Percentiles rank a stretch among this genome's conserved stretches.
Evolutionary conservation across 1,140 invertebrate species (phyloP).

Genomic region (Ips typographus): DNA sequence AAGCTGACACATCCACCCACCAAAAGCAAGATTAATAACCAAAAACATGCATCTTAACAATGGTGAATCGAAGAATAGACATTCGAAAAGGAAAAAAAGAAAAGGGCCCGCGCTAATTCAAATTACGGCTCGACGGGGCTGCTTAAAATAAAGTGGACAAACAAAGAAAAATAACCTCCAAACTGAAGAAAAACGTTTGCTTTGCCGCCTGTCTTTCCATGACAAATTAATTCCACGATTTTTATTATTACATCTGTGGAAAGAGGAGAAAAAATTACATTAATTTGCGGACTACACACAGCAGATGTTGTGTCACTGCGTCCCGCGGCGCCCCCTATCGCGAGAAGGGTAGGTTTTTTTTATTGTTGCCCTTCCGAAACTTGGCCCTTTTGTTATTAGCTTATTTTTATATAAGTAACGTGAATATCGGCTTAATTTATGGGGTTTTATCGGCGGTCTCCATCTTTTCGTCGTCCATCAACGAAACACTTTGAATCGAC

Average conservation of each 20-base stretch:
- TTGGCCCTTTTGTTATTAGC: conserved; percentile 23
- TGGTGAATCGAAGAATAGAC: too few relatives aligned
- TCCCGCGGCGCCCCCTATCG: conserved; percentile 24
- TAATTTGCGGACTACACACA: conserved; percentile 24
- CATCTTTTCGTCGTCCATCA: too few relatives aligned
- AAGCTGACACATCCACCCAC: too few relatives aligned
- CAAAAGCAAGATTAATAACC: too few relatives aligned
- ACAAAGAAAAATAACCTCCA: conserved; percentile 6
- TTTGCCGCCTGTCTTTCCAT: conserved; percentile 23
- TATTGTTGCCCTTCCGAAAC: conserved; percentile 8
- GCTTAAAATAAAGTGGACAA: conserved; percentile 9
- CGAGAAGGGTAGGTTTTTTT: conserved; percentile 24
- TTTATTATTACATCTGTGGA: conserved; percentile 22
- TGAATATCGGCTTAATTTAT: conserved; percentile 21
- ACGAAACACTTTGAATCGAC: too few relatives aligned
- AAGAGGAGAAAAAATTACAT: conserved; percentile 27
- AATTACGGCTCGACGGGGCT: not conserved
- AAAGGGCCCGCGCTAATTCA: too few relatives aligned
- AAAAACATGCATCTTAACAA: too few relatives aligned
- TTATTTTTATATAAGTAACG: conserved; percentile 18
- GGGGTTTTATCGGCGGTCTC: conserved; percentile 5
- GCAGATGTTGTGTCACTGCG: conserved; percentile 27
- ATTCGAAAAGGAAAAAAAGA: too few relatives aligned
- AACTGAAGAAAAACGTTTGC: conserved; percentile 15
- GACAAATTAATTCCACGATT: conserved; percentile 25